Evolutionary conservation across 2,113 vertebrate species (phyloP).

Genomic region (Scartelaos histophorus): DNA sequence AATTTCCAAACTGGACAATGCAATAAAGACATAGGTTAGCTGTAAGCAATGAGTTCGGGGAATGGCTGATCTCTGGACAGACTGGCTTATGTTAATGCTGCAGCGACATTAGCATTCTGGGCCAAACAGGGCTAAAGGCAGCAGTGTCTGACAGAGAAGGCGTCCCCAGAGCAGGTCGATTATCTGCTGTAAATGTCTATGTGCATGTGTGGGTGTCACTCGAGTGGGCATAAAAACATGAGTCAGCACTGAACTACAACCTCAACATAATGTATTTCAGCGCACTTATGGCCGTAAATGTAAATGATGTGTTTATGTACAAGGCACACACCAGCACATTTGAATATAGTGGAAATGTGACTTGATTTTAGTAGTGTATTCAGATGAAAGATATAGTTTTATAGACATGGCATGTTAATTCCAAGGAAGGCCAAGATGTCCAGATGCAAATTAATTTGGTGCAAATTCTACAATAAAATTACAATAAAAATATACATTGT

Average conservation of each 20-base stretch:
- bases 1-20: constrained; percentile 24
- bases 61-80: constrained; percentile 54
- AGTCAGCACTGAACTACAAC: constrained; percentile 25
- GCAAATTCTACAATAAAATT: neutral
- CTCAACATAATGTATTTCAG: constrained; percentile 10
- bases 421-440: too few relatives aligned
- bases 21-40: constrained; percentile 51
- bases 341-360: neutral
- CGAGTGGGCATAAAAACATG: neutral
- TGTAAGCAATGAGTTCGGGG: constrained; percentile 57
- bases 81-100: constrained; percentile 48
- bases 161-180: constrained; percentile 12
- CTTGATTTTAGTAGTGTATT: neutral
- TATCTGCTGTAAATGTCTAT: neutral
- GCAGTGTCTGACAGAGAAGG: constrained; percentile 2
- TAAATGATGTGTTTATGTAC: constrained; percentile 20
- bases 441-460: neutral
- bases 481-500: neutral
- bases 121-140: constrained; percentile 46
- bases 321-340: neutral
- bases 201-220: neutral
- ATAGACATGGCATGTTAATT: too few relatives aligned
- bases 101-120: constrained; percentile 39
- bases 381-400: too few relatives aligned
- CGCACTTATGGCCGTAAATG: constrained; percentile 23